Conservation (phyloP, 1,140 invertebrate species). For the Zaprionus ornatus region DNA sequence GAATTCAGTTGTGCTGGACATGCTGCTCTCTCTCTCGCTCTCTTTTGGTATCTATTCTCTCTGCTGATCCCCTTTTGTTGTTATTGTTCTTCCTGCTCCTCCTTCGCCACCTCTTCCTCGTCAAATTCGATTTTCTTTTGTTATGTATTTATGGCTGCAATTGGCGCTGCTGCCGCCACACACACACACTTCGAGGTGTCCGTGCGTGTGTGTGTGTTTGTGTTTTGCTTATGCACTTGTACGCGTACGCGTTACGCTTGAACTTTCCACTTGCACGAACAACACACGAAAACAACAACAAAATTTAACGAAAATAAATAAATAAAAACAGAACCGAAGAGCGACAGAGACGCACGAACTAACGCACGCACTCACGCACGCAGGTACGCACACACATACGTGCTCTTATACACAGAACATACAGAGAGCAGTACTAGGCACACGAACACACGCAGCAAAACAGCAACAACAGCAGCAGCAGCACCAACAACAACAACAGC, state of each 20-base stretch:
- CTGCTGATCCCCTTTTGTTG: neutral
- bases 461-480: conserved; percentile 18
- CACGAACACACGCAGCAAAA: conserved; percentile 16
- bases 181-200: conserved; percentile 38
- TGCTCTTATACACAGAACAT: conserved; percentile 7
- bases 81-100: conserved; percentile 13
- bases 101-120: neutral
- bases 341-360: conserved; percentile 41
- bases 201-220: conserved; percentile 35
- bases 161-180: conserved; percentile 34
- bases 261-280: conserved; percentile 51
- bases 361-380: conserved; percentile 35
- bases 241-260: conserved; percentile 40
- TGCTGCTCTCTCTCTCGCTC: conserved; percentile 19
- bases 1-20: conserved; percentile 70
- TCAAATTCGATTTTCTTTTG: conserved; percentile 46
- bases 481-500: conserved; percentile 40
- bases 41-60: neutral
- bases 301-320: conserved; percentile 38
- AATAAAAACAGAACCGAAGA: conserved; percentile 38
- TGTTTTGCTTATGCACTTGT: conserved; percentile 45
- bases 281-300: conserved; percentile 38
- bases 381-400: conserved; percentile 10
- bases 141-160: conserved; percentile 52
- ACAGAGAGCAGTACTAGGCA: neutral